A percentile compares a stretch with the other conserved stretches of the same genome.
Conservation (phyloP, 2,888 invertebrate genomes). For the Dynastes hyllus region DNA sequence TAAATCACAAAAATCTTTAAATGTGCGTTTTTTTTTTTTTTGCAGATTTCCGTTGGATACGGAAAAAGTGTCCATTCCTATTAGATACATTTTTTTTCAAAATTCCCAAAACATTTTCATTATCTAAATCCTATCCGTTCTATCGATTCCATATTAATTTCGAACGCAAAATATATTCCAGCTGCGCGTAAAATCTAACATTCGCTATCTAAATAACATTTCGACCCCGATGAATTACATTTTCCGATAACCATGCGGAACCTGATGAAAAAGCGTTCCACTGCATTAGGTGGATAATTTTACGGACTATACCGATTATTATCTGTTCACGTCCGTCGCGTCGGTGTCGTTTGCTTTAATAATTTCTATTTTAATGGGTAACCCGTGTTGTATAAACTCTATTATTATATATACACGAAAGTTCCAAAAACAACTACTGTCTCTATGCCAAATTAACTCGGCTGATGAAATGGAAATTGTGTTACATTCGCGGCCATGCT, state of each 20-base stretch:
- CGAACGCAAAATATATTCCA: not conserved
- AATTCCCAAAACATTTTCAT: too few species aligned
- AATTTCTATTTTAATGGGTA: constrained; percentile 20
- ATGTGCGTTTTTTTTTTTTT: too few species aligned
- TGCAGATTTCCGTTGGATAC: too few species aligned
- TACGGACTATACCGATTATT: constrained; percentile 23
- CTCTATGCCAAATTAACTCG: constrained; percentile 20
- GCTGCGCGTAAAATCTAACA: not conserved
- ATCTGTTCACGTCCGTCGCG: constrained; percentile 26
- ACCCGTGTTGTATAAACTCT: not conserved
- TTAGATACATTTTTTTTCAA: too few species aligned
- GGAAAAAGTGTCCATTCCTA: too few species aligned
- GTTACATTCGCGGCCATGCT: constrained; percentile 1
- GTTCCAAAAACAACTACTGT: constrained; percentile 1
- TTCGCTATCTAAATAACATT: constrained; percentile 36
- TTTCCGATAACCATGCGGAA: constrained; percentile 6
- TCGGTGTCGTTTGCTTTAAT: constrained; percentile 23
- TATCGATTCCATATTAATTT: constrained; percentile 1
- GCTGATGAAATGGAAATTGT: constrained; percentile 13
- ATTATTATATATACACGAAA: constrained; percentile 12
- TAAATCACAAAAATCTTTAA: too few species aligned
- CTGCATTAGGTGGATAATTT: constrained; percentile 29
- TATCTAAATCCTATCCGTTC: not conserved
- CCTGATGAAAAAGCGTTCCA: constrained; percentile 33
- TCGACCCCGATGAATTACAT: constrained; percentile 26